These are phyloP conservation scores for Ispidina picta DNA, from an alignment of 2,797 vertebrate species.

Conservation along the genomic window DNA sequence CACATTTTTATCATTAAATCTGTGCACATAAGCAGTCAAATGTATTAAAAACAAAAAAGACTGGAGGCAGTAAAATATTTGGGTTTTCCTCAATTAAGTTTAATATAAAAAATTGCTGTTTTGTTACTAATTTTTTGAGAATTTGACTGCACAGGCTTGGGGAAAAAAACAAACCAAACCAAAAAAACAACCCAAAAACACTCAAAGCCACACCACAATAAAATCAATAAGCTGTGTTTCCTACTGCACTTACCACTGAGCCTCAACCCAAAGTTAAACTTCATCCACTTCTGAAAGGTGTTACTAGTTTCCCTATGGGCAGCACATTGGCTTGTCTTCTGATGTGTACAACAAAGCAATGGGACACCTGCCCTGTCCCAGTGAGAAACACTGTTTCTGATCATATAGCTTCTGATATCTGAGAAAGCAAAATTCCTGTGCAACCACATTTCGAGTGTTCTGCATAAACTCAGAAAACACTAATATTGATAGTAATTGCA, in stretches of 20 bases:
- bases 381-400: not conserved
- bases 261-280: not conserved
- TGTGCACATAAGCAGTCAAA: not conserved
- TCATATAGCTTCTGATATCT: not conserved
- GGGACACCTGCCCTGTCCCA: not conserved
- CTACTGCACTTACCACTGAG: not conserved
- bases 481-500: conserved; percentile 24
- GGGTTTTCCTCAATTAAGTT: not conserved
- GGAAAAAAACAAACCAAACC: no score
- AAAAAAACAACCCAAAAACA: no score
- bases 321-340: not conserved
- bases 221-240: not conserved
- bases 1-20: not conserved
- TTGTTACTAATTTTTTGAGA: not conserved
- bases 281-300: not conserved
- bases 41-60: not conserved
- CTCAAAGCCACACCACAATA: no score
- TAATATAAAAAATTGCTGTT: not conserved
- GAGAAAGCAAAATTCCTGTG: not conserved
- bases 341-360: not conserved
- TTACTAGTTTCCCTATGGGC: not conserved
- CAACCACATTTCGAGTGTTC: not conserved
- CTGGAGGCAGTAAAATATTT: not conserved
- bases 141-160: not conserved
- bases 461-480: conserved; percentile 21